phyloP scores from a whole-genome alignment of 1,140 invertebrate species.

The Zelostemma sp. region DNA sequence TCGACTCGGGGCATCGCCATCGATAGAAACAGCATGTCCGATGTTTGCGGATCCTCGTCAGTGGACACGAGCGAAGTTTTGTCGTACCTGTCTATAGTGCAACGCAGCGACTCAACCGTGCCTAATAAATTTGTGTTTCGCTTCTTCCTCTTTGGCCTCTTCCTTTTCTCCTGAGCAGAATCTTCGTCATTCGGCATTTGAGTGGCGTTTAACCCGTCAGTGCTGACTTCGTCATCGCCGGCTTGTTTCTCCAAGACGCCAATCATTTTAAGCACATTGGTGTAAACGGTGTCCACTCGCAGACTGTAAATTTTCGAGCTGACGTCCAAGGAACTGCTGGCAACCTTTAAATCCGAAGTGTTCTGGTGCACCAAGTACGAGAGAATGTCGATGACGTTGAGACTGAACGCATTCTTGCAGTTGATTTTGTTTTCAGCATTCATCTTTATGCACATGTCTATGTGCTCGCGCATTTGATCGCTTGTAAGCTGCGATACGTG shows the following conservation, averaged over 20 bases:
- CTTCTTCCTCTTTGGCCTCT: conserved; percentile 53
- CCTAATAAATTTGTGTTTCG: conserved; percentile 52
- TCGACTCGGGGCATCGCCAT: conserved; percentile 49
- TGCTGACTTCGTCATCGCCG: conserved; percentile 26
- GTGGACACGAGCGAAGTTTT: conserved; percentile 24
- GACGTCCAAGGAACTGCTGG: conserved; percentile 83
- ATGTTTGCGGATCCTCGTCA: conserved; percentile 52
- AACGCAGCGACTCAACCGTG: conserved; percentile 63
- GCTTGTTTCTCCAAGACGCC: conserved; percentile 72
- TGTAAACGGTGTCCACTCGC: conserved; percentile 83
- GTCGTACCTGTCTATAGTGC: conserved; percentile 58
- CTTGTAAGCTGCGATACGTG: not conserved
- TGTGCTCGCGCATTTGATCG: conserved; percentile 68
- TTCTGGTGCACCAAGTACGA: conserved; percentile 78
- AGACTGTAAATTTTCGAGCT: conserved; percentile 86
- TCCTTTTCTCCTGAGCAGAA: conserved; percentile 7
- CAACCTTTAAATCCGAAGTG: conserved; percentile 78
- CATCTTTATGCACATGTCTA: conserved; percentile 74
- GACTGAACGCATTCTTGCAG: conserved; percentile 84
- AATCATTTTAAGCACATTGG: conserved; percentile 81
- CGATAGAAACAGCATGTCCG: conserved; percentile 53
- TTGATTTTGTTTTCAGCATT: conserved; percentile 82
- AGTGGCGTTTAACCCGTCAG: not conserved
- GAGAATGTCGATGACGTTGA: conserved; percentile 87
- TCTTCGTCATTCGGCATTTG: not conserved